Base-by-base conservation (phyloP, 2,113 vertebrate genomes). In the Podarcis muralis region DNA sequence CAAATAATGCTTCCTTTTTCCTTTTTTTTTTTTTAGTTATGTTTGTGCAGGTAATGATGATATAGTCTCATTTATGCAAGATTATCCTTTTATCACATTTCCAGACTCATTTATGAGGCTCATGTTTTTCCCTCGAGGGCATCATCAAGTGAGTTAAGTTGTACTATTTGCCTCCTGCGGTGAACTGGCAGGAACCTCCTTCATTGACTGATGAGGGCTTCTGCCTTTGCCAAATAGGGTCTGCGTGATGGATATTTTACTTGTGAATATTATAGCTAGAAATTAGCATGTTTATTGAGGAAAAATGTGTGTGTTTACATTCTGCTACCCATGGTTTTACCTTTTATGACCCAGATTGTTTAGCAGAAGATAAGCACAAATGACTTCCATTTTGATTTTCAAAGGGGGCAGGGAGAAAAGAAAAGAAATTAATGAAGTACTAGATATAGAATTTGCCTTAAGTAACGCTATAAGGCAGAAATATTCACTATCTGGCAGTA, bases 221-320 rank as follows among this genome's bases (percentile, higher is more conserved):
- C 96, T 97, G 97, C 97, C 97, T 97, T 96, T 91, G 95, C 96
- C 97, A 97, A 97, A 98, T 96, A 98, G 97, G 97, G 97, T 96
- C 96, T 96, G 96, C 35, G 95, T 97, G 97, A 97, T 97, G 96
- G 97, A 97, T 97, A 97, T 97, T 96, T 97, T 97, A 96, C 96
- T 97, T 96, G 96, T 97, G 97, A 98, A 97, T 97, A 97, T 97
- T 97, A 97, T 97, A 95, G 97, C 96, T 96, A 94, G 96, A 96
- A 98, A 98, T 98, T 98, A 98, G 97, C 98, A 98, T 98, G 97
- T 98, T 98, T 98, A 98, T 98, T 97, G 97, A 98, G 97, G 97
- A 97, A 96, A 97, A 97, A 97, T 97, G 97, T 95, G 95, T 97
- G 97, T 98, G 97, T 98, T 98, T 98, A 97, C 97, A 98, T 98